Evolutionary conservation across 2,888 invertebrate species (phyloP).

Genomic region (Nebria salina): DNA sequence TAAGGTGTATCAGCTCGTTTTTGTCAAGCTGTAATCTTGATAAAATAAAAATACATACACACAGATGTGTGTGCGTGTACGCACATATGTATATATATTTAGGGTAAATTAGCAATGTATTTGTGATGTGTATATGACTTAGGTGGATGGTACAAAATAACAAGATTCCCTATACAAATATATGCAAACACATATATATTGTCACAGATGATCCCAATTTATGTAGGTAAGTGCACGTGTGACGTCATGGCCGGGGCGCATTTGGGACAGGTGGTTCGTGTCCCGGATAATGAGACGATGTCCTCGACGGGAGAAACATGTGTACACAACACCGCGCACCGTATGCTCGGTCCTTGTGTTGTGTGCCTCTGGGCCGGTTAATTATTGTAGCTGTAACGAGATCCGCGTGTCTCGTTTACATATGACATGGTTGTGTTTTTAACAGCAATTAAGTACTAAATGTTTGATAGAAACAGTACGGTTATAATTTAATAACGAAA

Average conservation of each 20-base stretch:
- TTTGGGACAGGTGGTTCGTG: constrained; percentile 21
- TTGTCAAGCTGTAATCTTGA: neutral
- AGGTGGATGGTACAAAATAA: too few species aligned
- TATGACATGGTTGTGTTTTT: too few species aligned
- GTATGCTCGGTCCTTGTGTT: too few species aligned
- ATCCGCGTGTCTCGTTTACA: too few species aligned
- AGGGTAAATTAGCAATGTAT: too few species aligned
- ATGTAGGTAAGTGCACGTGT: neutral
- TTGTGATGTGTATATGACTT: too few species aligned
- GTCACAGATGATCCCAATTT: constrained; percentile 17
- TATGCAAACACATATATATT: neutral
- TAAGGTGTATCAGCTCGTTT: neutral
- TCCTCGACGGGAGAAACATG: constrained; percentile 10
- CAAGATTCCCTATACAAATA: too few species aligned
- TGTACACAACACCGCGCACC: constrained; percentile 17
- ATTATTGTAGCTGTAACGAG: too few species aligned
- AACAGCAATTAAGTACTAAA: too few species aligned
- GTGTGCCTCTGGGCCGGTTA: too few species aligned
- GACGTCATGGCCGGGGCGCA: neutral
- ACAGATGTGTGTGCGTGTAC: neutral
- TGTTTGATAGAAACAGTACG: too few species aligned
- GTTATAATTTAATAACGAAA: too few species aligned
- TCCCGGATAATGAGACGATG: constrained; percentile 17
- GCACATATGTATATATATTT: neutral
- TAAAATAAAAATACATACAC: neutral